A percentile compares a stretch with the other conserved stretches of the same genome.
Conservation (phyloP, 2,113 vertebrate genomes). For the Lycaon pictus region DNA sequence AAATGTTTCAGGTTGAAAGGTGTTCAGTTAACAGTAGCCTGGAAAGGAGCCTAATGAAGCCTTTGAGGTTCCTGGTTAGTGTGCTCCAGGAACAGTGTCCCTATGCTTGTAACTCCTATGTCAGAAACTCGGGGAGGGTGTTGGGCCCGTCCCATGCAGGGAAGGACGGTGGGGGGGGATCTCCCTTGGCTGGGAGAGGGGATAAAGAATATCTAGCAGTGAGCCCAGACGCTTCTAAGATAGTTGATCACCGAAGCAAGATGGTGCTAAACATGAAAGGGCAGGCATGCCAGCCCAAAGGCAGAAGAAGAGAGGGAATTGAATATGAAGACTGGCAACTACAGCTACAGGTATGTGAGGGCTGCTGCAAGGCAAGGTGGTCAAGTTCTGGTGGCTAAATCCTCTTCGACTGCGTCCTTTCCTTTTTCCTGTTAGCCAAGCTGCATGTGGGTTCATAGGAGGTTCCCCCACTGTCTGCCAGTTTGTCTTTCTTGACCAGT, state of each 20-base stretch:
- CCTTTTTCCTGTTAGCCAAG: not conserved
- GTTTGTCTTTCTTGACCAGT: conserved; percentile 74
- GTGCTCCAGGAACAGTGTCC: not conserved
- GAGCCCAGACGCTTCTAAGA: not conserved
- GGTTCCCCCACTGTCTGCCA: conserved; percentile 5
- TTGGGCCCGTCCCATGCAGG: not conserved
- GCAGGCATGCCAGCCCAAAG: not conserved
- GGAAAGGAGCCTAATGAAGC: not conserved
- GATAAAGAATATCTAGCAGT: not conserved
- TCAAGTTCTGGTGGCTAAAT: not conserved
- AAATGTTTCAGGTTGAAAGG: not conserved
- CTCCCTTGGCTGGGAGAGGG: not conserved
- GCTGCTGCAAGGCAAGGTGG: not conserved
- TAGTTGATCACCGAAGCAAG: not conserved
- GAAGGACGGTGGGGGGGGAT: not conserved
- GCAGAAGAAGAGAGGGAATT: not conserved
- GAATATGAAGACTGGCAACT: not conserved
- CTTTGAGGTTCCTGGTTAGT: not conserved
- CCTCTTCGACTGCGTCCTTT: not conserved
- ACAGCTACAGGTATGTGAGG: not conserved
- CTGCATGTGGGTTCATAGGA: conserved; percentile 52
- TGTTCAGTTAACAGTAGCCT: not conserved
- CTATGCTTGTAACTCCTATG: not conserved
- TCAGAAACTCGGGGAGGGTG: not conserved
- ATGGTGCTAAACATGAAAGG: not conserved